Evolutionary conservation across 2,113 vertebrate species (phyloP).

Genomic region (Clupea harengus): DNA sequence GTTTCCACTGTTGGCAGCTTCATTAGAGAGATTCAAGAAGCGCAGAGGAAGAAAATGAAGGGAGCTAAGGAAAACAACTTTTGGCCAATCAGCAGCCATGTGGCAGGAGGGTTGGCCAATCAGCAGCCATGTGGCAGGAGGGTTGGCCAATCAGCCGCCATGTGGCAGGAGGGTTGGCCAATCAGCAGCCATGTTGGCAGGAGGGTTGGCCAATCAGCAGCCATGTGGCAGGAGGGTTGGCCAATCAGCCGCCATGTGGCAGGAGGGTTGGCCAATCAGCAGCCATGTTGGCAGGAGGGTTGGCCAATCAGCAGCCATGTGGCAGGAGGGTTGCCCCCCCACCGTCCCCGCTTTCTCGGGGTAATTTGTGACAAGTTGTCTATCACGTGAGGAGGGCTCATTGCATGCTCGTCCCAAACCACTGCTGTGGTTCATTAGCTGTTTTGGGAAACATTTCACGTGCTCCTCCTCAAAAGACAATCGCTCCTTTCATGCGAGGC

Average conservation of each 20-base stretch:
- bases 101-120: not conserved
- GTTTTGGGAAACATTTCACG: not conserved
- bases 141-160: no score
- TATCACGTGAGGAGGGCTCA: not conserved
- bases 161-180: no score
- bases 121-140: no score
- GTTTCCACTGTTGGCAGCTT: slow-evolving; percentile 40
- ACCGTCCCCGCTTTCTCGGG: not conserved
- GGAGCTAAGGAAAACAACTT: slow-evolving; percentile 27
- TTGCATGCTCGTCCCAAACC: not conserved
- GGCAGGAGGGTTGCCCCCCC: no score
- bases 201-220: no score
- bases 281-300: no score
- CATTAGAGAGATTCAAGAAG: slow-evolving; percentile 38
- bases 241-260: slow-evolving; percentile 33
- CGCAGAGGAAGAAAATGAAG: slow-evolving; percentile 16
- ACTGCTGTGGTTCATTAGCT: not conserved
- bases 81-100: slow-evolving; percentile 32
- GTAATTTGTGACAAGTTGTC: not conserved
- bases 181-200: no score
- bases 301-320: no score
- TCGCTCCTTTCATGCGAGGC: not conserved
- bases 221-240: not conserved
- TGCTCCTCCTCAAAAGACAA: not conserved
- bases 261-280: not conserved